A percentile compares a stretch with the other conserved stretches of the same genome.
Evolutionary conservation across 2,113 vertebrate species (phyloP).

Genomic region (Sisor rabdophorus): DNA sequence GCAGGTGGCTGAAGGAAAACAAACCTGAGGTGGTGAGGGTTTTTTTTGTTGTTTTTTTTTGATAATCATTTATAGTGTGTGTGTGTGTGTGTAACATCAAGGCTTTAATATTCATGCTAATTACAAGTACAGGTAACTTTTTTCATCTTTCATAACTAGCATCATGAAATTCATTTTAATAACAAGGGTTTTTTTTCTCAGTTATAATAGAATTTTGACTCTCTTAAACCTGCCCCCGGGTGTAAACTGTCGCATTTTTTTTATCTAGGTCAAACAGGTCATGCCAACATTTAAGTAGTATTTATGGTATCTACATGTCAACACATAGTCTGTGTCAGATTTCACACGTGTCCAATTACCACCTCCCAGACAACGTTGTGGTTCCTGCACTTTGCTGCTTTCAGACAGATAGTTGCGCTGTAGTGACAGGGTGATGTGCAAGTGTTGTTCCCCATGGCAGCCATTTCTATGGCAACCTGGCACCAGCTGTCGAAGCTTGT

Average conservation of each 20-base stretch:
- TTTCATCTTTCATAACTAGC: too few species aligned
- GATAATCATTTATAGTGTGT: neutral
- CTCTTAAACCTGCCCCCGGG: neutral
- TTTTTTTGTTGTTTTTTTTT: conserved; percentile 44
- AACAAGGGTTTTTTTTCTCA: neutral
- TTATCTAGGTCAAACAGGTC: neutral
- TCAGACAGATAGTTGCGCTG: neutral
- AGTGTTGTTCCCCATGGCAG: neutral
- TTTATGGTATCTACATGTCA: neutral
- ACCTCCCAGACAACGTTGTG: neutral
- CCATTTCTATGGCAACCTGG: neutral
- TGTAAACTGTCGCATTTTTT: neutral
- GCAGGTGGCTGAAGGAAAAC: conserved; percentile 64
- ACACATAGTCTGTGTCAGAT: neutral
- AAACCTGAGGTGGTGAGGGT: conserved; percentile 63
- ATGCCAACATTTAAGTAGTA: neutral
- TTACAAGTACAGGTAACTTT: neutral
- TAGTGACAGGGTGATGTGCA: neutral
- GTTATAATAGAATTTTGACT: neutral
- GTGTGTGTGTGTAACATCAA: neutral
- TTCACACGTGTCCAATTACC: neutral
- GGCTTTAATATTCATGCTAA: neutral
- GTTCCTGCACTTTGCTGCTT: neutral
- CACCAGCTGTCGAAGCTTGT: neutral
- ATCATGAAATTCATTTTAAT: neutral